phyloP scores from a whole-genome alignment of 2,888 invertebrate genomes.

The Liodrosophila aerea region DNA sequence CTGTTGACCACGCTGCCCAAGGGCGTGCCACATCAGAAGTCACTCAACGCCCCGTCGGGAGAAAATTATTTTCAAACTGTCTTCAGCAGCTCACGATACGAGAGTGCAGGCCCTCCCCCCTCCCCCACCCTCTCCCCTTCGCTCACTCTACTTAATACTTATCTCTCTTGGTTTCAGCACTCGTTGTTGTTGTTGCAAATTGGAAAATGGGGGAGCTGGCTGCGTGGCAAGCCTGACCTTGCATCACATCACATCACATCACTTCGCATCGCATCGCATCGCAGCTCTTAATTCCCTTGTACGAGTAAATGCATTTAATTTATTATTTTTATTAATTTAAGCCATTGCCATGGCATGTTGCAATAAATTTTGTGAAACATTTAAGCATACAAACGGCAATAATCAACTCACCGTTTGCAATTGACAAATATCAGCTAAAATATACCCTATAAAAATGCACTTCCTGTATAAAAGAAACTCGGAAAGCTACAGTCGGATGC shows the following conservation, averaged over 20 bases:
- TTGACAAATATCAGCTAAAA: background rate
- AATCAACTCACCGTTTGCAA: slow-evolving; percentile 3
- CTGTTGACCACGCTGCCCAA: slow-evolving; percentile 21
- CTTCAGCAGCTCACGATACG: slow-evolving; percentile 30
- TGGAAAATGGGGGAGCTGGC: background rate
- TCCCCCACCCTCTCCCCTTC: background rate
- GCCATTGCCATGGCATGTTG: slow-evolving; percentile 24
- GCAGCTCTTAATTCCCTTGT: slow-evolving; percentile 38
- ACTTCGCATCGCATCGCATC: background rate
- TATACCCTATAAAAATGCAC: too few relatives aligned
- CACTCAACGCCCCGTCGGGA: slow-evolving; percentile 26
- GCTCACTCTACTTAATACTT: too few relatives aligned
- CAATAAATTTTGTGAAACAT: slow-evolving; percentile 39
- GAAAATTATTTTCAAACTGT: slow-evolving; percentile 47
- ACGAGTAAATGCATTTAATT: slow-evolving; percentile 4
- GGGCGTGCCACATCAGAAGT: slow-evolving; percentile 39
- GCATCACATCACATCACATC: background rate
- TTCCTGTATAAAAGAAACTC: too few relatives aligned
- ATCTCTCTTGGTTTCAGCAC: too few relatives aligned
- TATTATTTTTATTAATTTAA: slow-evolving; percentile 48
- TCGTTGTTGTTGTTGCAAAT: background rate
- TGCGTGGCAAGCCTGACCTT: slow-evolving; percentile 4
- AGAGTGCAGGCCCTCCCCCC: slow-evolving; percentile 10
- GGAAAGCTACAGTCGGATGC: too few relatives aligned
- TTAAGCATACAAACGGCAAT: slow-evolving; percentile 40